Percentiles rank a stretch among this genome's conserved stretches.
Evolutionary conservation across 2,797 vertebrate genomes (phyloP).

Genomic region (Alca torda): DNA sequence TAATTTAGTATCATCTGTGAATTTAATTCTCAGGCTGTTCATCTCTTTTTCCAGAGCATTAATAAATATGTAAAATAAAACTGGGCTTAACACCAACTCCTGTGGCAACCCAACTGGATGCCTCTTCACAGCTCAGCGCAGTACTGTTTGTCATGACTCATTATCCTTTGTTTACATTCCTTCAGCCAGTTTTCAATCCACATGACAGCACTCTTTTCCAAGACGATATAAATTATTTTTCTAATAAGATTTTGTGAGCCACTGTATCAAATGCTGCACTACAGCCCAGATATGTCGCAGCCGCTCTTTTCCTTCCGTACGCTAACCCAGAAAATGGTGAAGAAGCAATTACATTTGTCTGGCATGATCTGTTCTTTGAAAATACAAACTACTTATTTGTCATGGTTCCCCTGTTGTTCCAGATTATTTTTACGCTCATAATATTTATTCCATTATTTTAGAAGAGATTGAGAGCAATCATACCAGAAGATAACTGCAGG

Average conservation of each 20-base stretch:
- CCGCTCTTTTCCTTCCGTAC: neutral
- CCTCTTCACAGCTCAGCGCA: slow-evolving; percentile 8
- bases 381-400: neutral
- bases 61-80: slow-evolving; percentile 41
- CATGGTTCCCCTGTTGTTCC: neutral
- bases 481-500: neutral
- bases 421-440: neutral
- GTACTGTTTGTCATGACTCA: slow-evolving; percentile 26
- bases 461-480: neutral
- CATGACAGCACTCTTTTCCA: neutral
- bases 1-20: neutral
- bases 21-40: slow-evolving; percentile 22
- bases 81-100: neutral
- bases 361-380: slow-evolving; percentile 2
- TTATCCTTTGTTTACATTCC: slow-evolving; percentile 16
- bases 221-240: slow-evolving; percentile 38
- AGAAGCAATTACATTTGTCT: slow-evolving; percentile 1
- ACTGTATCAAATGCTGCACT: neutral
- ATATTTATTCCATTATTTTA: slow-evolving; percentile 18
- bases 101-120: slow-evolving; percentile 9
- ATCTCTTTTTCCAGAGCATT: slow-evolving; percentile 28
- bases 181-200: slow-evolving; percentile 1
- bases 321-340: neutral
- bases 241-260: slow-evolving; percentile 23
- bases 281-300: neutral